Conservation (phyloP, 2,888 invertebrate species). For the Temnothorax unifasciatus region DNA sequence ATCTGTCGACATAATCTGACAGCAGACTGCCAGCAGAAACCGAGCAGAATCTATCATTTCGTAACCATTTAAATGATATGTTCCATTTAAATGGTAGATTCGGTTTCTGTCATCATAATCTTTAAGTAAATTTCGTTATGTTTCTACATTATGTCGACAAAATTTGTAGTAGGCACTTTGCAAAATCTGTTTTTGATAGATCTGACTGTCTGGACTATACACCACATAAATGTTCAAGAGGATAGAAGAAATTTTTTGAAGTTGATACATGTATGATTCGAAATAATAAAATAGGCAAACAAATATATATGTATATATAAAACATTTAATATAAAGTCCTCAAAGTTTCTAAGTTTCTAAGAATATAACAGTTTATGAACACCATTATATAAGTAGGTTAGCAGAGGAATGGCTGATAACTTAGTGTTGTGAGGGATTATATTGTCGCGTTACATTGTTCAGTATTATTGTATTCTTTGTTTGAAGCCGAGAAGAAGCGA, state of each 20-base stretch:
- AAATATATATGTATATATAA: background rate
- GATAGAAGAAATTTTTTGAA: background rate
- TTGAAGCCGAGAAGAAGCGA: slow-evolving; percentile 2
- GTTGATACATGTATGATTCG: background rate
- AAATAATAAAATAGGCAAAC: slow-evolving; percentile 17
- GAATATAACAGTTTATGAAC: slow-evolving; percentile 16
- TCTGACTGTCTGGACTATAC: background rate
- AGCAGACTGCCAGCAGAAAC: background rate
- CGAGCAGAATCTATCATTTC: background rate
- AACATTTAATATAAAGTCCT: slow-evolving; percentile 5
- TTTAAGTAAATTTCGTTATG: background rate
- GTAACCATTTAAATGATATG: background rate
- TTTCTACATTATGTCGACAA: background rate
- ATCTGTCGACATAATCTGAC: slow-evolving; percentile 18
- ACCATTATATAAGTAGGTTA: slow-evolving; percentile 33
- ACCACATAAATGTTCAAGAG: background rate
- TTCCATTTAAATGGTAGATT: slow-evolving; percentile 5
- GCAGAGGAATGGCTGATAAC: slow-evolving; percentile 32
- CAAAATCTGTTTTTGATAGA: background rate
- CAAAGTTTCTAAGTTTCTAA: slow-evolving; percentile 25
- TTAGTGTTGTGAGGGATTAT: slow-evolving; percentile 29
- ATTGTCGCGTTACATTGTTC: slow-evolving; percentile 16
- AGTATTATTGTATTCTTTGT: slow-evolving; percentile 24
- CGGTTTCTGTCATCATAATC: background rate
- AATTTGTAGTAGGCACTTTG: background rate